phyloP scores from a whole-genome alignment of 2,888 invertebrate genomes.

The Epistrophella euchroma region DNA sequence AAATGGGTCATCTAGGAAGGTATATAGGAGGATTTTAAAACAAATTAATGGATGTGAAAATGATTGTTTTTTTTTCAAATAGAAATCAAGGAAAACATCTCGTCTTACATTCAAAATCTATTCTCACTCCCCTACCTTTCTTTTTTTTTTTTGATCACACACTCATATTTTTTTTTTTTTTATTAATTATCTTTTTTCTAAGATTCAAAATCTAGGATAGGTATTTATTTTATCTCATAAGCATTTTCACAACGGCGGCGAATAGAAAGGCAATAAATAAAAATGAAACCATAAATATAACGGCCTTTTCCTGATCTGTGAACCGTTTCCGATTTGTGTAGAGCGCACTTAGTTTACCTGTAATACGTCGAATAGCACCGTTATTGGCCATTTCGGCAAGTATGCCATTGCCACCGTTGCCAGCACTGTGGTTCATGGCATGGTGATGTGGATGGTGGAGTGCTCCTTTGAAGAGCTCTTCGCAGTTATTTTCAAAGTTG shows the following conservation, averaged over 20 bases:
- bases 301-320: constrained; percentile 83
- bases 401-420: constrained; percentile 55
- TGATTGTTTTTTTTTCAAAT: constrained; percentile 2
- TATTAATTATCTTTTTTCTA: constrained; percentile 12
- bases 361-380: constrained; percentile 84
- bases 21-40: neutral
- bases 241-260: constrained; percentile 82
- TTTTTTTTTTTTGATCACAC: constrained; percentile 26
- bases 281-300: constrained; percentile 82
- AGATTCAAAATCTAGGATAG: constrained; percentile 26
- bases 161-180: constrained; percentile 18
- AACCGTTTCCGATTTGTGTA: constrained; percentile 82
- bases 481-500: constrained; percentile 80
- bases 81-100: constrained; percentile 41
- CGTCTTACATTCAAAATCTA: constrained; percentile 29
- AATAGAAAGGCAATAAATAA: constrained; percentile 82
- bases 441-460: constrained; percentile 82
- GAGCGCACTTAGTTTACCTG: constrained; percentile 81
- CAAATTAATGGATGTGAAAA: constrained; percentile 33
- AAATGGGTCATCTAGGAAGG: neutral
- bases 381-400: constrained; percentile 77
- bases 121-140: constrained; percentile 53
- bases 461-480: constrained; percentile 80
- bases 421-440: constrained; percentile 71
- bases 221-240: constrained; percentile 78